phyloP scores from a whole-genome alignment of 1,140 invertebrate species.

The Ceratina calcarata region DNA sequence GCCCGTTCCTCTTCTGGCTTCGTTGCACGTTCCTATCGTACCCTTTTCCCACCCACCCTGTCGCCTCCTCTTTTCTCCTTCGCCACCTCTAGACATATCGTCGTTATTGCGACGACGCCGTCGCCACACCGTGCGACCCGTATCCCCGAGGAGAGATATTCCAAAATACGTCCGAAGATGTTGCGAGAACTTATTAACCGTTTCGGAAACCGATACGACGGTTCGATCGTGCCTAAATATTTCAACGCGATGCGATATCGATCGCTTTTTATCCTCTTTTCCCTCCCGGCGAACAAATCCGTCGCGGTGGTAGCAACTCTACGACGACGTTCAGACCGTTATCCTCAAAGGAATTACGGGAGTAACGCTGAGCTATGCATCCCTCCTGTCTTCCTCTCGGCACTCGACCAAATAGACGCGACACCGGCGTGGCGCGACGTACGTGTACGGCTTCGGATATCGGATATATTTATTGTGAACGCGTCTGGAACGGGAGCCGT shows the following conservation, averaged over 20 bases:
- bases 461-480: not conserved
- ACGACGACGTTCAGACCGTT: not conserved
- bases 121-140: no score
- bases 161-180: not conserved
- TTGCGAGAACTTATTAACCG: not conserved
- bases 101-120: conserved; percentile 55
- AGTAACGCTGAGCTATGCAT: conserved; percentile 27
- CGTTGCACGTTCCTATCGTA: conserved; percentile 43
- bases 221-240: not conserved
- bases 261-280: no score
- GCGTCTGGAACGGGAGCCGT: not conserved
- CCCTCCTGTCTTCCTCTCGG: not conserved
- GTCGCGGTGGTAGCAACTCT: not conserved
- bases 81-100: conserved; percentile 18
- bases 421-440: not conserved
- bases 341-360: conserved; percentile 2
- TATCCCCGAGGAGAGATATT: not conserved
- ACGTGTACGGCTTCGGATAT: not conserved
- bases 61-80: not conserved
- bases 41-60: not conserved
- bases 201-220: not conserved
- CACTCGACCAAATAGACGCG: not conserved
- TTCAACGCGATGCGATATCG: no score
- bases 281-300: not conserved
- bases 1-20: conserved; percentile 44